Evolutionary conservation across 2,113 vertebrate genomes (phyloP).

Genomic region (Pseudorasbora parva): DNA sequence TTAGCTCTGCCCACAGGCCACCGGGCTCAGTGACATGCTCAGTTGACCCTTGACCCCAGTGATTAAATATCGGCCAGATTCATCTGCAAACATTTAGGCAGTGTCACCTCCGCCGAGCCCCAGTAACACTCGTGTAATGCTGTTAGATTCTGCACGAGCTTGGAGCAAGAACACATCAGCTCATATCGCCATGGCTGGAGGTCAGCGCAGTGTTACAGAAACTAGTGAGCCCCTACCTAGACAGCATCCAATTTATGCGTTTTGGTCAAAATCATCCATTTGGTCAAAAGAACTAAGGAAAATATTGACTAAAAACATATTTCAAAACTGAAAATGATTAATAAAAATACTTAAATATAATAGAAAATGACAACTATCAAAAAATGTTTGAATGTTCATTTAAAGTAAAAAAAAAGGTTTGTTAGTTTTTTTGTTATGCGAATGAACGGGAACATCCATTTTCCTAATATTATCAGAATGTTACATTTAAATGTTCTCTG

Average conservation of each 20-base stretch:
- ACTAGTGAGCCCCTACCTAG: background rate
- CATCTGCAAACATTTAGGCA: conserved; percentile 86
- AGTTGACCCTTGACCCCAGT: conserved; percentile 72
- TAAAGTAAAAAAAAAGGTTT: too few relatives aligned
- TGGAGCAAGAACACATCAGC: conserved; percentile 2
- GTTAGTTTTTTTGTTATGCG: too few relatives aligned
- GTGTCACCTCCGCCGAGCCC: conserved; percentile 61
- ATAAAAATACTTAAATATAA: too few relatives aligned
- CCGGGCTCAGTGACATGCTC: conserved; percentile 67
- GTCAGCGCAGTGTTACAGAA: background rate
- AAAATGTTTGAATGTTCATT: too few relatives aligned
- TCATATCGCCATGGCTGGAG: background rate
- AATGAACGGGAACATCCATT: too few relatives aligned
- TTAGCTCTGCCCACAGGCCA: conserved; percentile 62
- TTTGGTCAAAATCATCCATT: background rate
- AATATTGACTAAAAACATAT: background rate
- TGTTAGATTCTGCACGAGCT: conserved; percentile 7
- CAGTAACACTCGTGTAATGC: conserved; percentile 21
- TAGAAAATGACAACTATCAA: too few relatives aligned
- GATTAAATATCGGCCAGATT: conserved; percentile 77
- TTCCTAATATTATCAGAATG: too few relatives aligned
- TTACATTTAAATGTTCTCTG: too few relatives aligned
- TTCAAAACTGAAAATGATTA: background rate
- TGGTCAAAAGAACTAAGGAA: background rate
- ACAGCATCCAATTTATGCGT: background rate